Percentiles rank a stretch among this genome's conserved stretches.
These are phyloP conservation scores for Volucella inflata DNA, from an alignment of 2,888 invertebrate genomes.

Conservation along the genomic window DNA sequence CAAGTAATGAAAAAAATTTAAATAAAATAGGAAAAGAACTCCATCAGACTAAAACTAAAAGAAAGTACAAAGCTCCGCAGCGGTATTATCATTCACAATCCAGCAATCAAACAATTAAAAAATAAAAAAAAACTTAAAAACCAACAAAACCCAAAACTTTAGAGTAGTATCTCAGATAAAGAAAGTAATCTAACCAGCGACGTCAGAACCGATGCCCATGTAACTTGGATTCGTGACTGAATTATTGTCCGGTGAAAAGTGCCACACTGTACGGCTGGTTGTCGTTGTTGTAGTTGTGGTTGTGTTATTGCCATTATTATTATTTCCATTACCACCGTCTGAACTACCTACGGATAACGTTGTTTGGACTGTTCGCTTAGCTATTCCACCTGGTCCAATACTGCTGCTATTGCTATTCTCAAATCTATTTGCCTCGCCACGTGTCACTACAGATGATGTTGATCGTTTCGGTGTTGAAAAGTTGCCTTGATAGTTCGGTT, in stretches of 20 bases:
- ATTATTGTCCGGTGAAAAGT: constrained; percentile 82
- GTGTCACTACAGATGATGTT: constrained; percentile 65
- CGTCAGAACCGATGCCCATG: constrained; percentile 83
- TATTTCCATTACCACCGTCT: constrained; percentile 52
- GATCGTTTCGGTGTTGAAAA: constrained; percentile 72
- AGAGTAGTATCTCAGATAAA: constrained; percentile 1
- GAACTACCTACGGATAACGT: constrained; percentile 56
- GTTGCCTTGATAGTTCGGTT: constrained; percentile 74
- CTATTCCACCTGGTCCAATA: constrained; percentile 78
- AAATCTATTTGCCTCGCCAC: constrained; percentile 41
- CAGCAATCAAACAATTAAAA: constrained; percentile 23
- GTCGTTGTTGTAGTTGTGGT: constrained; percentile 77
- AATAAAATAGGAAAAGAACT: not conserved
- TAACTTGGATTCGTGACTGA: constrained; percentile 83
- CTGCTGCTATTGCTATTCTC: constrained; percentile 76
- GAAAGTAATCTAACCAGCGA: constrained; percentile 80
- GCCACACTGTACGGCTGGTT: constrained; percentile 83
- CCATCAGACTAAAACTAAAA: constrained; percentile 14
- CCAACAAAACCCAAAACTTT: constrained; percentile 21
- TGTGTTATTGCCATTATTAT: constrained; percentile 72
- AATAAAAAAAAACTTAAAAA: constrained; percentile 10
- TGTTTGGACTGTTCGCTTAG: constrained; percentile 77
- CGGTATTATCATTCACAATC: constrained; percentile 40
- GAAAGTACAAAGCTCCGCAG: constrained; percentile 2
- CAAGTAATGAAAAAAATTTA: not conserved